Base-by-base conservation (phyloP, 35 echinoderm and acorn worm genomes). In the Lytechinus pictus region DNA sequence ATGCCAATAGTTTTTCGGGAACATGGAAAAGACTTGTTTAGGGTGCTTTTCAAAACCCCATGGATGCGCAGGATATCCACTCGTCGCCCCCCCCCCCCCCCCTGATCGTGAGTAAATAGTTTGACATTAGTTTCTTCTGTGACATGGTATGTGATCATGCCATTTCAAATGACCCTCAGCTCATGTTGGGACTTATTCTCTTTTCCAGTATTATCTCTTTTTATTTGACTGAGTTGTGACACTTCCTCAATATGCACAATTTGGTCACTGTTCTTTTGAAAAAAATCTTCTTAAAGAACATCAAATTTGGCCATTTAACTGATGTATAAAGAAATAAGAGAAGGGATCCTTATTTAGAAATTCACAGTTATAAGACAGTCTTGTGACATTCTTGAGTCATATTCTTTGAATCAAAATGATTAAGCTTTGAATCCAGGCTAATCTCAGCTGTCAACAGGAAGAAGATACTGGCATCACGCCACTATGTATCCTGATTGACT, bases 401-500 rank as follows among this genome's bases (percentile, higher is more conserved):
- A 4, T 27, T 53, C 54, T 27, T 94, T 19, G 27, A 94, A 57
- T 10, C 21, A 53, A n/a, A 51, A 51, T 55, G 8, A 52, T 10
- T 57, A 27, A 93, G 56, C 16, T 10, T 93, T 93, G 56, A 55
- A 28, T 57, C 27, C 2, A 94, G 27, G 54, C 27, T 55, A 94
- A 94, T 55, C 44, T 93, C n/a, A 93, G 53, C 27, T 28, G 54
- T 54, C n/a, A 93, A 54, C 53, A 93, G 56, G 56, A 93, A 93
- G 56, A 11, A 91, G 11, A 54, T 91, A 91, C 89, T 53, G 44
- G 66, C 66, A 79, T 79, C 66, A n/a, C 8, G 66, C 66, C 66
- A 16, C n/a, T 24, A 79, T 79, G 66, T 79, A 79, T 79, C 66
- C 66, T 79, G 12, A n/a, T 79, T 79, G 3, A 19, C 66, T 24